phyloP scores from a whole-genome alignment of 2,797 vertebrate genomes.

The Florisuga fusca region DNA sequence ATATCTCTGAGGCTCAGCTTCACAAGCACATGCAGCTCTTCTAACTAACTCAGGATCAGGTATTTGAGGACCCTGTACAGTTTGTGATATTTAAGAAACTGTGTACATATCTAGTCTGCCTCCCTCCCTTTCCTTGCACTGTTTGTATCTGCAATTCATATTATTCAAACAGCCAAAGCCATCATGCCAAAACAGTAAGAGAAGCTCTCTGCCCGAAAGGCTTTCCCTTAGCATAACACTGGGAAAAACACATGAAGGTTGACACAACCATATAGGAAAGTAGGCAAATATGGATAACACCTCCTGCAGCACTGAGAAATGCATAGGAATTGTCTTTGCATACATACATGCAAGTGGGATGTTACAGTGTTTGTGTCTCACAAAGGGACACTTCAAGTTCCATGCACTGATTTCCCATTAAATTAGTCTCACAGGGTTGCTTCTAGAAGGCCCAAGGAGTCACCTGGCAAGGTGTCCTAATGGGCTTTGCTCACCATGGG shows the following conservation, averaged over 20 bases:
- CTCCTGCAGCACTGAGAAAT: neutral
- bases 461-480: neutral
- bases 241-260: neutral
- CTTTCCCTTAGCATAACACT: neutral
- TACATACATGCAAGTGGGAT: neutral
- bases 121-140: neutral
- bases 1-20: neutral
- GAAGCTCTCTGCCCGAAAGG: neutral
- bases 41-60: neutral
- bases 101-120: neutral
- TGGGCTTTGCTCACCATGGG: neutral
- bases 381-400: neutral
- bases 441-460: neutral
- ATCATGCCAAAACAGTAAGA: neutral
- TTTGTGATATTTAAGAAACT: neutral
- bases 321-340: neutral
- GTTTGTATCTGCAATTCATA: neutral
- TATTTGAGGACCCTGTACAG: neutral
- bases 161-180: neutral
- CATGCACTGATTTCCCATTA: neutral
- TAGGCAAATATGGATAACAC: fast-evolving
- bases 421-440: neutral
- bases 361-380: neutral
- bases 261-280: neutral
- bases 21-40: neutral